phyloP scores from a whole-genome alignment of 53 echinoderm and acorn worm species.

The Arbacia lixula region DNA sequence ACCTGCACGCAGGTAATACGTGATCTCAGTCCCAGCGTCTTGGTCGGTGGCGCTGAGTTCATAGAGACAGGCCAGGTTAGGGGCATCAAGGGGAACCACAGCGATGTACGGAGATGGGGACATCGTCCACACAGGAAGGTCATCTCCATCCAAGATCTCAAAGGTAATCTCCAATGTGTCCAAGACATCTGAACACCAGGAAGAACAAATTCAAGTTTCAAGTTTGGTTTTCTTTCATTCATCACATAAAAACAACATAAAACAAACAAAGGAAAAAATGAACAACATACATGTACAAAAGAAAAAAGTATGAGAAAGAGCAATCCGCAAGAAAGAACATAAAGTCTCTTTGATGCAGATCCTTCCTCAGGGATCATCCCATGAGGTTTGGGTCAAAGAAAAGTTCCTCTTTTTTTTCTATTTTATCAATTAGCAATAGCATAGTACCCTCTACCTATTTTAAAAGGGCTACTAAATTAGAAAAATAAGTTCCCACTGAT shows the following conservation, averaged over 20 bases:
- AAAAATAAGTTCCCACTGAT: too few relatives aligned
- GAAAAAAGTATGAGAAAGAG: too few relatives aligned
- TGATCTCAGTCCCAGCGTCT: conserved; percentile 65
- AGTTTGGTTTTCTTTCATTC: conserved; percentile 14
- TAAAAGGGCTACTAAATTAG: too few relatives aligned
- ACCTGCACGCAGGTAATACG: conserved; percentile 78
- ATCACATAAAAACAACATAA: background rate
- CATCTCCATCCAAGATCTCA: conserved; percentile 71
- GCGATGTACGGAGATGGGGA: conserved; percentile 77
- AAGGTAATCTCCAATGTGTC: conserved; percentile 72
- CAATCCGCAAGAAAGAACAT: too few relatives aligned
- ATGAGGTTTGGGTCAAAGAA: too few relatives aligned
- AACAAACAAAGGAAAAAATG: too few relatives aligned
- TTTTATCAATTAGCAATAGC: too few relatives aligned
- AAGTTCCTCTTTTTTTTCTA: too few relatives aligned
- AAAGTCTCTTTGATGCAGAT: too few relatives aligned
- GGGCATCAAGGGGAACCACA: conserved; percentile 82
- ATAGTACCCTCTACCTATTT: too few relatives aligned
- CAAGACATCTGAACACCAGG: conserved; percentile 39
- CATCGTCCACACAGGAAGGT: conserved; percentile 88
- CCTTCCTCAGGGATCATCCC: too few relatives aligned
- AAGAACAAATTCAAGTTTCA: background rate
- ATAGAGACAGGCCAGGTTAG: conserved; percentile 83
- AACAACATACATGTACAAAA: too few relatives aligned
- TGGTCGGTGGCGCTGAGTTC: conserved; percentile 75